A percentile compares a stretch with the other conserved stretches of the same genome.
Evolutionary conservation across 2,888 invertebrate genomes (phyloP).

Genomic region (Monopis laevigella): DNA sequence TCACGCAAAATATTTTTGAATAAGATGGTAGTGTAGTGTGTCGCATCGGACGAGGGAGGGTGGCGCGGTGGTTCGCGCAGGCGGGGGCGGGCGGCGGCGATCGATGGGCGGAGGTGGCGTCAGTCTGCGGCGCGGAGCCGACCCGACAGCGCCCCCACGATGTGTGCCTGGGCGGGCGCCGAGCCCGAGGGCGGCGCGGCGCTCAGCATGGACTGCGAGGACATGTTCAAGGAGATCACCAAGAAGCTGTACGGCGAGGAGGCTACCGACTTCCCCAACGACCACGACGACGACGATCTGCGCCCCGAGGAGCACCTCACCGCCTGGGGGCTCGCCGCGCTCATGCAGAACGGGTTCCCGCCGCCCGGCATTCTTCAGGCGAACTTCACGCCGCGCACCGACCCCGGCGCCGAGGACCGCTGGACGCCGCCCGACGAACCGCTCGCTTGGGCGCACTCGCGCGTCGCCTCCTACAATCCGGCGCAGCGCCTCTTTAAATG

Average conservation of each 20-base stretch:
- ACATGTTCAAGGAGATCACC: conserved; percentile 92
- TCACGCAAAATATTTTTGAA: no score
- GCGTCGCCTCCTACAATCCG: conserved; percentile 82
- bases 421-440: conserved; percentile 79
- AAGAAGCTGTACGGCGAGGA: conserved; percentile 91
- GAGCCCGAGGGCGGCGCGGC: conserved; percentile 53
- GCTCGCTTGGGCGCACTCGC: conserved; percentile 79
- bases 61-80: neutral
- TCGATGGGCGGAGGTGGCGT: conserved; percentile 18
- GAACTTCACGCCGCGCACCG: conserved; percentile 63
- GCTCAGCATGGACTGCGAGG: conserved; percentile 77
- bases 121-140: conserved; percentile 22
- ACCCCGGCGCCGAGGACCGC: conserved; percentile 58
- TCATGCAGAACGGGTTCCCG: conserved; percentile 80
- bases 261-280: conserved; percentile 56
- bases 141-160: conserved; percentile 20
- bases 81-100: conserved; percentile 9
- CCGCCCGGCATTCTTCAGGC: conserved; percentile 72
- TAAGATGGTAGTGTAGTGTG: no score
- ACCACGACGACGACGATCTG: conserved; percentile 44
- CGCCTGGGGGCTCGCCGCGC: conserved; percentile 78
- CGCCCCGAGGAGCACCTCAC: conserved; percentile 78
- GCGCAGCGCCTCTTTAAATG: conserved; percentile 79
- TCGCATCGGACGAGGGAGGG: neutral
- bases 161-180: conserved; percentile 20